Percentiles rank a stretch among this genome's conserved stretches.
Conservation (phyloP, 1,140 invertebrate genomes). For the Holcopasites calliopsidis region DNA sequence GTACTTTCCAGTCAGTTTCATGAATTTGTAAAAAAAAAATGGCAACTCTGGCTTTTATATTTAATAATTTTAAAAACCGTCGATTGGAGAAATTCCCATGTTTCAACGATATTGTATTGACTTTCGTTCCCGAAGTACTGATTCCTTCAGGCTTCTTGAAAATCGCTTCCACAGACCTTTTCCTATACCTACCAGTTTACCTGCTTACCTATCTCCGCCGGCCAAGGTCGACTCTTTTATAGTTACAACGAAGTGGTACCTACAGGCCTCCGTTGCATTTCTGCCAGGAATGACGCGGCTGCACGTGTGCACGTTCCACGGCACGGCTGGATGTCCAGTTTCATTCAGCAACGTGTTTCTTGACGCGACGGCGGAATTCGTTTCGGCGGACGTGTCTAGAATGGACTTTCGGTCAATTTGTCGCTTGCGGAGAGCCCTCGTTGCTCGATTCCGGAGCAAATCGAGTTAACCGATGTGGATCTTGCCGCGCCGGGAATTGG, state of each 20-base stretch:
- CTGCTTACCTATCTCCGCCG: constrained; percentile 23
- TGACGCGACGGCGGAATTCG: constrained; percentile 41
- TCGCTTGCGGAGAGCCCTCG: neutral
- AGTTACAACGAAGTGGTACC: constrained; percentile 47
- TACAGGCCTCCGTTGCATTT: constrained; percentile 65
- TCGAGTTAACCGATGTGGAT: constrained; percentile 3
- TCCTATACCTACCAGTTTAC: no score
- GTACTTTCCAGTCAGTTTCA: no score
- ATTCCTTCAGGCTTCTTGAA: no score
- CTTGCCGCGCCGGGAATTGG: neutral
- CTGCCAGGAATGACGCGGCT: constrained; percentile 36
- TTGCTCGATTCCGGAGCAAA: neutral
- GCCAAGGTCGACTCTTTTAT: constrained; percentile 17
- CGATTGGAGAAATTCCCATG: no score
- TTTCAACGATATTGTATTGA: no score
- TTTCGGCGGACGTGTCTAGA: constrained; percentile 37
- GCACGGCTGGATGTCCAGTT: constrained; percentile 67
- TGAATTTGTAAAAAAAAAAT: no score
- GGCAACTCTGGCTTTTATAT: no score
- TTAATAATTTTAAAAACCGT: no score
- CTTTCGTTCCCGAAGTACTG: no score
- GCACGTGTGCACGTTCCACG: constrained; percentile 27
- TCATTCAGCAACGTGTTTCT: constrained; percentile 65
- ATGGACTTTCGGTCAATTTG: constrained; percentile 35
- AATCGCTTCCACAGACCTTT: no score